Percentiles rank a stretch among this genome's conserved stretches.
Conservation (phyloP, 2,888 invertebrate species). For the Muschampia plurimacula region DNA sequence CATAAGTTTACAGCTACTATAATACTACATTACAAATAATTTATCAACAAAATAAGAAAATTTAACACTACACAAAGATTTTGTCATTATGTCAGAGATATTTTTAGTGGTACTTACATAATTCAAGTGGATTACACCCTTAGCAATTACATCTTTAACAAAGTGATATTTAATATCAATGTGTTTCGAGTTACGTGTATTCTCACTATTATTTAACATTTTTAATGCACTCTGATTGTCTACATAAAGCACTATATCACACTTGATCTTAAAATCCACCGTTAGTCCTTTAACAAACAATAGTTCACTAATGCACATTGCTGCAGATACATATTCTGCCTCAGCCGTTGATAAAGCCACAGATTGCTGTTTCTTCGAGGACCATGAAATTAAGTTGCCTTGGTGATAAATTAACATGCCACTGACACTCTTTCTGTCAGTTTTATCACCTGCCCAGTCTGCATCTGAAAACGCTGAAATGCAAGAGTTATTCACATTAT, state of each 20-base stretch:
- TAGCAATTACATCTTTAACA: slow-evolving; percentile 22
- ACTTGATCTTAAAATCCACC: background rate
- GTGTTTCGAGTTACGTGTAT: slow-evolving; percentile 22
- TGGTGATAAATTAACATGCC: slow-evolving; percentile 3
- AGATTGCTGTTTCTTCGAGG: slow-evolving; percentile 20
- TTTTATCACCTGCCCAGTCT: slow-evolving; percentile 29
- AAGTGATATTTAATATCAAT: slow-evolving; percentile 30
- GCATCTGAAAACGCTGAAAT: slow-evolving; percentile 24
- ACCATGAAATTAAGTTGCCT: slow-evolving; percentile 23
- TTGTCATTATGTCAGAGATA: background rate
- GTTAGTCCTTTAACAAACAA: slow-evolving; percentile 5
- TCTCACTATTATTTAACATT: slow-evolving; percentile 14
- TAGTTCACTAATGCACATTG: slow-evolving; percentile 11
- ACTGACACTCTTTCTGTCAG: slow-evolving; percentile 31
- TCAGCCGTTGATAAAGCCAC: slow-evolving; percentile 36
- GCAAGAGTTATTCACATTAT: background rate
- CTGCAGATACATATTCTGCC: slow-evolving; percentile 31
- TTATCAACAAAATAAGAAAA: background rate
- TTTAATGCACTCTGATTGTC: slow-evolving; percentile 31
- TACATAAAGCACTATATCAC: slow-evolving; percentile 2
- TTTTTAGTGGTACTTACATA: background rate
- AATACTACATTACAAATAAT: too few species aligned
- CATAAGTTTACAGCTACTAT: too few species aligned
- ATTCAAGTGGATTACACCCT: background rate
- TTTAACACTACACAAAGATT: slow-evolving; percentile 2